Evolutionary conservation across 1,140 invertebrate species (phyloP).

Genomic region (Cotesia chilonis): DNA sequence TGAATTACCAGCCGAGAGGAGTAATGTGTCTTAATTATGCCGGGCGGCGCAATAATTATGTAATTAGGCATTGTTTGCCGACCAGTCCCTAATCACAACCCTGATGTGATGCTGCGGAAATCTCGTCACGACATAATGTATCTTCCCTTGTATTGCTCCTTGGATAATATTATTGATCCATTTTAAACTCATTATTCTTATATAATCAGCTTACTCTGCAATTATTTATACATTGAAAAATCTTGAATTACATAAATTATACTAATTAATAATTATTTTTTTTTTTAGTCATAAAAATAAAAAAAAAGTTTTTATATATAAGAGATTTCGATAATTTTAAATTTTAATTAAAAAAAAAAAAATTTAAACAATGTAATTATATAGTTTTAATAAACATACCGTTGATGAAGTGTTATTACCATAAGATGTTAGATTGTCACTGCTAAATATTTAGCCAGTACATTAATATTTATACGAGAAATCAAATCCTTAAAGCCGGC

Average conservation of each 20-base stretch:
- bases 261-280: too few relatives aligned
- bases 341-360: too few relatives aligned
- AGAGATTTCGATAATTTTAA: too few relatives aligned
- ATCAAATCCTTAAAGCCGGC: constrained; percentile 51
- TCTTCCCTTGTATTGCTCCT: constrained; percentile 21
- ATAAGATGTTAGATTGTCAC: constrained; percentile 29
- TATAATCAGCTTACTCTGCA: not conserved
- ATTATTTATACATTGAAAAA: too few relatives aligned
- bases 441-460: constrained; percentile 16
- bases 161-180: constrained; percentile 46
- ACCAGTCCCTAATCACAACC: constrained; percentile 60
- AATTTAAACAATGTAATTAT: too few relatives aligned
- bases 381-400: not conserved
- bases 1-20: constrained; percentile 60
- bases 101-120: constrained; percentile 49
- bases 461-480: constrained; percentile 61
- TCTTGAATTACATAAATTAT: too few relatives aligned
- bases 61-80: constrained; percentile 65
- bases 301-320: too few relatives aligned
- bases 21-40: constrained; percentile 65
- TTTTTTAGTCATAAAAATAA: too few relatives aligned
- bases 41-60: constrained; percentile 63
- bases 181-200: constrained; percentile 32
- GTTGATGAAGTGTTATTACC: constrained; percentile 33
- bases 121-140: constrained; percentile 49